Evolutionary conservation across 2,888 invertebrate genomes (phyloP), one percentile per base, ranked within the genome.

Genomic region (Heteromyza rotundicornis): DNA sequence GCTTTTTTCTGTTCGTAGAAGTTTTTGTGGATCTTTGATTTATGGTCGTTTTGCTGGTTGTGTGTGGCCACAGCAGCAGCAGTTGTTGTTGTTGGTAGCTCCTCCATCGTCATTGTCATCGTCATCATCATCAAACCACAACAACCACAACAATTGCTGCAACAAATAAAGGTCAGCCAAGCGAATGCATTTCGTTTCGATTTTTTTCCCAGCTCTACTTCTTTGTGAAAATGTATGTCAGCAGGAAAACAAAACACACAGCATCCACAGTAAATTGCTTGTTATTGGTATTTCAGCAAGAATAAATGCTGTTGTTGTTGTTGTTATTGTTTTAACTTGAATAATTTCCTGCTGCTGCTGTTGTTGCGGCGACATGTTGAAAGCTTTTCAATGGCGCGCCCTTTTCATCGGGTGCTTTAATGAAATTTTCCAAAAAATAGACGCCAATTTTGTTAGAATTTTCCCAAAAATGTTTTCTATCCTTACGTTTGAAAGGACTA

Each of bases 311-410:
- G 52, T 27, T 53, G n/a, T 16, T 53, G 52, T 17, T 53, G 52
- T 23, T 27, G 27, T 17, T 53, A 32, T 27, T 53, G 32, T 27
- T 53, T 10, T 7, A 10, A 10, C 14, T 40, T 40, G 40, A 8
- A 8, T 32, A 32, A 32, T n/a, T 19, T 12, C 12, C 17, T 49
- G 20, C 49, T 12, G 16, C 49, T 49, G 49, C 19, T 23, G 22
- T 51, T 23, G 12, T 51, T 23, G n/a, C n/a, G n/a, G n/a, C n/a
- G n/a, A n/a, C n/a, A n/a, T n/a, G 14, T 40, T 40, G 10, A 51
- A 60, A 60, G 55, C 56, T 55, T 60, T 52, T 61, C 27, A 36
- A 24, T 36, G 61, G 24, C 61, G 61, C 61, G 61, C 61, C 61
- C 61, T 52, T 61, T 47, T 56, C 44, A n/a, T n/a, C n/a, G n/a